Evolutionary conservation across 37 sponge, comb jelly and placozoan species (phyloP), one percentile per base, ranked within the genome.

Genomic region (Beroe forskalii): DNA sequence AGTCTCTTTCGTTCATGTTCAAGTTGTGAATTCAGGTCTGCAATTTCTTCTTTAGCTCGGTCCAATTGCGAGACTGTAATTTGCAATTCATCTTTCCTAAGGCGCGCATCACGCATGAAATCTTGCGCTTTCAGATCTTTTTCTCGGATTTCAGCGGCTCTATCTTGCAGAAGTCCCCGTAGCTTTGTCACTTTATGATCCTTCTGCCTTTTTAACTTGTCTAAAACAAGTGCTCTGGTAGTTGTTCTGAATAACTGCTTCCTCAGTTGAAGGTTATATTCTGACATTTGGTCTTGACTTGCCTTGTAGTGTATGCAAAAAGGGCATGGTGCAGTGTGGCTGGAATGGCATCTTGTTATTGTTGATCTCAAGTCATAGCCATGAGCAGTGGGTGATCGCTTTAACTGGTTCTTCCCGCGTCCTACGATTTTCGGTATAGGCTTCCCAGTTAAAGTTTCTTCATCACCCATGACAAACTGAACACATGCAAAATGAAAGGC

Each of bases 371-470:
- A 44, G 40, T 80, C 55, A 24, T 80, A 80, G n/a, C 38, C 28
- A 43, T 80, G 86, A 6, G 86, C 86, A 19, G 44, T 41, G 55
- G 19, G 27, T 1, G 44, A 38, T 30, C 86, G 37, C 35, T 44
- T 80, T 20, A 80, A n/a, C 28, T 24, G 25, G 27, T 80, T 80
- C 40, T 80, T 80, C 3, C 86, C 86, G 25, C 86, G 86, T 2
- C 86, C 86, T 4, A 80, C 55, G 6, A 80, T 80, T 43, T 80
- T 80, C 1, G 86, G 86, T n/a, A 80, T 80, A 19, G 86, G 86
- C 28, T 37, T 40, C 28, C 86, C 86, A n/a, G n/a, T n/a, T n/a
- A n/a, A n/a, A 30, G 9, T 2, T 17, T 35, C 12, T 12, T 69
- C 72, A 35, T 69, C 72, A 28, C 33, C 72, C 72, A 69, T 69